Evolutionary conservation across 2,113 vertebrate species (phyloP), one percentile per base, ranked within the genome.

Genomic region (Echinops telfairi): DNA sequence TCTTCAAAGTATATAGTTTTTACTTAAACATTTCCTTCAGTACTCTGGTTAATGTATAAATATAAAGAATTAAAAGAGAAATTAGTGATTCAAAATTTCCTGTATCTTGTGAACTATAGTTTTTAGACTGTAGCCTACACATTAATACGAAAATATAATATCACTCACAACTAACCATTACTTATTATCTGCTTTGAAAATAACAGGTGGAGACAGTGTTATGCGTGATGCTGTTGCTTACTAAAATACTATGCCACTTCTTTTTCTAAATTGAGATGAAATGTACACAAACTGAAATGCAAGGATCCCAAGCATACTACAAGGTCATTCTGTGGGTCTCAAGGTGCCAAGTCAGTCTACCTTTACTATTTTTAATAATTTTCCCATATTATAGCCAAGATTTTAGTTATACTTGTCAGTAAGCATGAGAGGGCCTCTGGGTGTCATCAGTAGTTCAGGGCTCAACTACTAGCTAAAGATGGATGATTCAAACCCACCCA

Each of bases 11-110:
- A 36, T 79, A 80, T 92, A 19, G 7, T 80, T 76, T 82, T 93
- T n/a, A 10, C 60, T n/a, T 76, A 95, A 92, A 66, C 91, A 89
- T 91, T 93, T 92, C 85, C 91, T 84, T 83, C 84, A 96, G 38
- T 36, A 31, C n/a, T 38, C 78, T 27, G 16, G 12, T 89, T 94
- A 22, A 89, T 84, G 92, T 83, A 33, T 57, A 91, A 83, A 79
- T 78, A 79, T 86, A 43, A 90, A 92, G 15, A 75, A 68, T 81
- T 75, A 70, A 22, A 91, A 86, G 11, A 64, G 7, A 25, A 94
- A 95, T 83, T 89, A 86, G 78, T 70, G 57, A 89, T 94, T n/a
- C 33, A 73, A 66, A 94, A 43, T 91, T 80, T 88, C 0, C 57
- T 86, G 4, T 85, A 64, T 27, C 22, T 14, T 60, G 31, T 16